These are phyloP conservation scores for Eonycteris spelaea DNA, from an alignment of 2,113 vertebrate species.

Conservation along the genomic window DNA sequence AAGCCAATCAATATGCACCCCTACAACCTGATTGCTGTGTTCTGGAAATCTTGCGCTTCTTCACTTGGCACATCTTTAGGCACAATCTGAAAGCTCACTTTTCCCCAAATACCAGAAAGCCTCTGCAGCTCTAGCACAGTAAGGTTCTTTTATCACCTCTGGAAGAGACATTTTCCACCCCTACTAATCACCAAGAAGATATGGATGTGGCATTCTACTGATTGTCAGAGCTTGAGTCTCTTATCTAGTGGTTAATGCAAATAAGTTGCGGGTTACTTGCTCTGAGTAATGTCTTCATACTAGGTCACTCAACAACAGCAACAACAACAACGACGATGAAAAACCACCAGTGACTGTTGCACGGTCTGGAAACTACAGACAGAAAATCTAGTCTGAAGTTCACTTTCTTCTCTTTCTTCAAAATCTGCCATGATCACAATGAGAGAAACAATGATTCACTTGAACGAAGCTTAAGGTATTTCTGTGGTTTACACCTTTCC, in stretches of 20 bases:
- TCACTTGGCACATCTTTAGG: background rate
- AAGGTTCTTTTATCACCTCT: background rate
- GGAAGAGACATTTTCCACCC: background rate
- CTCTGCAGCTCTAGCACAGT: background rate
- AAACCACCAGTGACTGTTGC: background rate
- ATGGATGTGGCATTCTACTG: background rate
- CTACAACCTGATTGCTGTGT: background rate
- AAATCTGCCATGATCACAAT: background rate
- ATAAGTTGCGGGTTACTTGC: background rate
- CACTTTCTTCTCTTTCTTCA: background rate
- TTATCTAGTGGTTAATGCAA: background rate
- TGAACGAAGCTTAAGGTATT: background rate
- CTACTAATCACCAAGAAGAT: background rate
- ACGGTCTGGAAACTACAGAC: background rate
- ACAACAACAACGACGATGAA: background rate
- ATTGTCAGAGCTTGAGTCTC: background rate
- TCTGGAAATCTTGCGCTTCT: background rate
- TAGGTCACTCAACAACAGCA: background rate
- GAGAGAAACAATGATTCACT: background rate
- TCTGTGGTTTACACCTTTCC: background rate
- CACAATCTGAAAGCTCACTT: background rate
- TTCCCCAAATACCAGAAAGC: background rate
- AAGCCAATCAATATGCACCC: slow-evolving; percentile 11
- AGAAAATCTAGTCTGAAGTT: background rate
- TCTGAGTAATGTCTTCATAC: background rate